These are phyloP conservation scores for Gandaritis pyraliata DNA, from an alignment of 2,888 invertebrate genomes.

Conservation along the genomic window DNA sequence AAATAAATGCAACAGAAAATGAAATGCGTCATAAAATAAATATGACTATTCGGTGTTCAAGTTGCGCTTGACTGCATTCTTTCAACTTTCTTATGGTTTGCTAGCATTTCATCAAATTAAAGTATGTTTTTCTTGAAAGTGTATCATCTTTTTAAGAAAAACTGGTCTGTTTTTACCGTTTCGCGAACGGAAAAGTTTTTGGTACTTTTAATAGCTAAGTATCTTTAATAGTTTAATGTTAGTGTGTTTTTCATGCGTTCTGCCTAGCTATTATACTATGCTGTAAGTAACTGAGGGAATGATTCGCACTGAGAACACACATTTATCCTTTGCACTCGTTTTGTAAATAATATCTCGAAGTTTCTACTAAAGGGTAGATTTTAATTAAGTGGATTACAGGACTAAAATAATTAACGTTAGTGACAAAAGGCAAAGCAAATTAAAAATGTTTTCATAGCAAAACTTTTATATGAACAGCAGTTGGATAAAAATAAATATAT, in stretches of 20 bases:
- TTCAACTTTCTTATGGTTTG: constrained; percentile 22
- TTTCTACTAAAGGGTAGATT: constrained; percentile 13
- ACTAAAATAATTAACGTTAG: constrained; percentile 47
- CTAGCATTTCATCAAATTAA: constrained; percentile 26
- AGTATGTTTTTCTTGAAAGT: constrained; percentile 35
- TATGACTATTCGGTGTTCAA: constrained; percentile 46
- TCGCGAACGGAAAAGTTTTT: not conserved
- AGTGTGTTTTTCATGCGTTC: not conserved
- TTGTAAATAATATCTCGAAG: constrained; percentile 9
- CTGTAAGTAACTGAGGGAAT: no score
- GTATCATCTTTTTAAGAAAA: constrained; percentile 26
- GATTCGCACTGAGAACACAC: no score
- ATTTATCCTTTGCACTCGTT: not conserved
- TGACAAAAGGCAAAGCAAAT: constrained; percentile 47
- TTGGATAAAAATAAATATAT: constrained; percentile 10
- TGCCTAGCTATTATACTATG: not conserved
- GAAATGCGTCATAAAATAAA: constrained; percentile 52
- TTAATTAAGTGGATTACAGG: constrained; percentile 19
- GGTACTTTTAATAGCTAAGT: not conserved
- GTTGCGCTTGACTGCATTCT: constrained; percentile 21
- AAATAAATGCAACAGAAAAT: constrained; percentile 55
- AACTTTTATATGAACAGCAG: constrained; percentile 21
- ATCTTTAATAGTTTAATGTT: not conserved
- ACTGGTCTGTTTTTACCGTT: not conserved
- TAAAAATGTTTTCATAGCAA: constrained; percentile 50